Evolutionary conservation across 2,888 invertebrate genomes (phyloP).

Genomic region (Diarsia dahlii): DNA sequence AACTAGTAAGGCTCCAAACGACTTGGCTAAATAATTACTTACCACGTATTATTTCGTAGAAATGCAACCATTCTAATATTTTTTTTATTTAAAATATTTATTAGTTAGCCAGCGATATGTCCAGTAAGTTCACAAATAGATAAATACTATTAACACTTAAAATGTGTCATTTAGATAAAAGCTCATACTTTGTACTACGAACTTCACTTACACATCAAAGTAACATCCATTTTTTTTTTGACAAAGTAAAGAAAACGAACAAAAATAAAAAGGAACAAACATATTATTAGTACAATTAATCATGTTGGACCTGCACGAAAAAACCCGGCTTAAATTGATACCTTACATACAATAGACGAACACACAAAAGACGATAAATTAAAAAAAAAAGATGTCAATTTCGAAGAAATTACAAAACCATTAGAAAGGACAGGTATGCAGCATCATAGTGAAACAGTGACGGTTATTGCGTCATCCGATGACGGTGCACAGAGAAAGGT

Average conservation of each 20-base stretch:
- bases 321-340: background rate
- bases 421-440: conserved; percentile 58
- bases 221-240: background rate
- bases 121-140: background rate
- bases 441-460: conserved; percentile 56
- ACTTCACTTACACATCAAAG: background rate
- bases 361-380: background rate
- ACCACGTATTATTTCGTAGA: no score
- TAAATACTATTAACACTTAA: background rate
- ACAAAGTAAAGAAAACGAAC: no score
- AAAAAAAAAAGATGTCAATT: background rate
- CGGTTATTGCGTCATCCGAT: conserved; percentile 60
- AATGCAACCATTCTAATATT: background rate
- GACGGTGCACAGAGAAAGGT: conserved; percentile 64
- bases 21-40: background rate
- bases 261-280: background rate
- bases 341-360: no score
- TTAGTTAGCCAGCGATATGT: background rate
- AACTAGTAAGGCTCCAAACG: background rate
- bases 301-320: background rate
- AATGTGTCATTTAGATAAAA: background rate
- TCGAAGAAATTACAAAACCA: conserved; percentile 30
- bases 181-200: background rate
- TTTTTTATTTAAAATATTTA: background rate
- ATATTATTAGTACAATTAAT: no score